Evolutionary conservation across 2,888 invertebrate species (phyloP), one percentile per base, ranked within the genome.

Genomic region (Trachelus iudaicus): DNA sequence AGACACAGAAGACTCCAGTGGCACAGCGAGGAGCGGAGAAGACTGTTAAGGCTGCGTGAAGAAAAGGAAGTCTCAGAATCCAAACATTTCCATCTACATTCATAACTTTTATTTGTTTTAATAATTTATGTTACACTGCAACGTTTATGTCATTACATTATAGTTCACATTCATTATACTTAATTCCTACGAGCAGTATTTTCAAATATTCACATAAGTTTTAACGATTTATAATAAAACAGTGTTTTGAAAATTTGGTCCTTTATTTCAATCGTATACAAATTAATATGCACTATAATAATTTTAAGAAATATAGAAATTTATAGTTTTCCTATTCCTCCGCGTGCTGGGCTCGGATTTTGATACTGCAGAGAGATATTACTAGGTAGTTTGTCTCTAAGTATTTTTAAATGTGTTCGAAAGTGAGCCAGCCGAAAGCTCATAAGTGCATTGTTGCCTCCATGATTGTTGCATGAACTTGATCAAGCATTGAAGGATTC

Each of bases 11-110:
- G 73, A 80, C 69, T 73, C 4, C 79, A 0, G 31, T 78, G 0
- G 71, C 81, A 34, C 79, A 80, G 23, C 84, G 82, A 33, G 79
- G 73, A 33, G 82, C 83, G 74, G 80, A 83, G 0, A 80, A 84
- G 31, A 84, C 81, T 73, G 84, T 86, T 11, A 87, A 87, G 77
- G 84, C 85, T 40, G 85, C 84, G 56, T 86, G 83, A 84, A 69
- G 73, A 75, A 30, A 75, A 35, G 35, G 13, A 3, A n/a, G 9
- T n/a, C 12, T 74, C 56, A 74, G 13, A 31, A 40, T 23, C 13
- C 31, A 30, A 30, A 74, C 11, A 11, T 30, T 35, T 37, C 40
- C 9, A 40, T 35, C 30, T 37, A 3, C 40, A 31, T 40, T 31
- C 9, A 34, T 74, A 74, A 74, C 15, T 23, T 34, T 37, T 35